These are phyloP conservation scores for Polydrusus pterygomalis DNA, from an alignment of 2,888 invertebrate genomes.

Conservation along the genomic window DNA sequence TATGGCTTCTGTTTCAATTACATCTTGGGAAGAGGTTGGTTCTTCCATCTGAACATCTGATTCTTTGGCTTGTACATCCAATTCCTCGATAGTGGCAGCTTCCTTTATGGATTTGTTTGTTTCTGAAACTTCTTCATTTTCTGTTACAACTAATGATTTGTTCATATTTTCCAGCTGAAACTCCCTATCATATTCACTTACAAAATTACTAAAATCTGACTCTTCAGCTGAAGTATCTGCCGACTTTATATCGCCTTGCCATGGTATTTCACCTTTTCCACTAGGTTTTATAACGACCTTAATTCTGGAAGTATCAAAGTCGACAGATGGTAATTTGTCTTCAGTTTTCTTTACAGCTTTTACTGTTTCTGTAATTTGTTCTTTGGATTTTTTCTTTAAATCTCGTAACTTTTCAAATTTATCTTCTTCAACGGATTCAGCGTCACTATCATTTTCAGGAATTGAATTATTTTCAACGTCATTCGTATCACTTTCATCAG, in stretches of 20 bases:
- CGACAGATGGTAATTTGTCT: neutral
- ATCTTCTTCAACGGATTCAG: slow-evolving; percentile 18
- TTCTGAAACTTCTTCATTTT: slow-evolving; percentile 1
- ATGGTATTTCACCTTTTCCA: neutral
- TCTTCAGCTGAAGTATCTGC: neutral
- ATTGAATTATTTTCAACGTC: slow-evolving; percentile 39
- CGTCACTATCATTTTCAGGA: slow-evolving; percentile 17
- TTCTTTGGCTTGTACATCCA: neutral
- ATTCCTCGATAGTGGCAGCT: neutral
- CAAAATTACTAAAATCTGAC: slow-evolving; percentile 32
- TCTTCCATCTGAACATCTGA: slow-evolving; percentile 22
- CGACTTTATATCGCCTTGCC: neutral
- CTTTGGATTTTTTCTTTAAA: neutral
- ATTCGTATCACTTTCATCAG: slow-evolving; percentile 48
- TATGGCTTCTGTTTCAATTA: slow-evolving; percentile 11
- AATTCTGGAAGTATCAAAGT: slow-evolving; percentile 27
- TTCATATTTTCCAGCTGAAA: slow-evolving; percentile 26
- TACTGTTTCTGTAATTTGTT: slow-evolving; percentile 2
- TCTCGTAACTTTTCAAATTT: slow-evolving; percentile 7
- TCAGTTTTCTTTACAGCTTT: neutral
- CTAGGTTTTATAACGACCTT: slow-evolving; percentile 28
- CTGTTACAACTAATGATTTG: neutral
- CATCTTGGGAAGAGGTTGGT: slow-evolving; percentile 32
- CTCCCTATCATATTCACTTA: slow-evolving; percentile 52
- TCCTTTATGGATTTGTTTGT: slow-evolving; percentile 2